A percentile compares a stretch with the other conserved stretches of the same genome.
phyloP scores from a whole-genome alignment of 2,113 vertebrate genomes.

The Oreotrochilus melanogaster region DNA sequence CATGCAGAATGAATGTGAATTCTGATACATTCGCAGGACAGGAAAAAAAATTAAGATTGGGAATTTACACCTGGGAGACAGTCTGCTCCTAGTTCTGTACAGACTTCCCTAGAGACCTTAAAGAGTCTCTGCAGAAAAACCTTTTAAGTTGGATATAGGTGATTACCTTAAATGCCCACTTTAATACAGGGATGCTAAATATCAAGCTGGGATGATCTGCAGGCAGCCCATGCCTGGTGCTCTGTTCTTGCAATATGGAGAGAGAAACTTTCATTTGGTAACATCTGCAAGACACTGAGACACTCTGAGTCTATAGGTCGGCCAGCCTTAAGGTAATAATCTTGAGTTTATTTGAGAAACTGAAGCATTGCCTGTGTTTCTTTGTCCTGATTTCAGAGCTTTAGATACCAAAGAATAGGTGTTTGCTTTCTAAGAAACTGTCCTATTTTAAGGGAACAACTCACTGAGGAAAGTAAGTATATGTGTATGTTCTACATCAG shows the following conservation, averaged over 20 bases:
- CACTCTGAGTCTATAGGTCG: background rate
- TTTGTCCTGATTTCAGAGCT: background rate
- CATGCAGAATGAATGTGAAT: background rate
- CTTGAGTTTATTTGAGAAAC: background rate
- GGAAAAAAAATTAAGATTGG: background rate
- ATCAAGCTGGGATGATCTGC: background rate
- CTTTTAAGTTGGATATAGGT: background rate
- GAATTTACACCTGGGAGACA: background rate
- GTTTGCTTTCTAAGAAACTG: background rate
- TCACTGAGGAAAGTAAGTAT: background rate
- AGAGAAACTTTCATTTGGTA: background rate
- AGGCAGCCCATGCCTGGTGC: background rate
- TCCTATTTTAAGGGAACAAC: background rate
- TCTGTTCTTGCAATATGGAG: background rate
- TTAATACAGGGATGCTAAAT: background rate
- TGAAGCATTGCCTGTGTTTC: background rate
- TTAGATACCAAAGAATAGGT: background rate
- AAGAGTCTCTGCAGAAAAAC: background rate
- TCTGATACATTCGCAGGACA: background rate
- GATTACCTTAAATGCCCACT: background rate
- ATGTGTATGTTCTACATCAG: background rate
- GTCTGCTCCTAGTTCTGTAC: background rate
- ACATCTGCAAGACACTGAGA: background rate
- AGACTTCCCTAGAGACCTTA: background rate
- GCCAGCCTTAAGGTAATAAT: background rate